Conservation (phyloP, 2,113 vertebrate genomes). For the Mustela nigripes region DNA sequence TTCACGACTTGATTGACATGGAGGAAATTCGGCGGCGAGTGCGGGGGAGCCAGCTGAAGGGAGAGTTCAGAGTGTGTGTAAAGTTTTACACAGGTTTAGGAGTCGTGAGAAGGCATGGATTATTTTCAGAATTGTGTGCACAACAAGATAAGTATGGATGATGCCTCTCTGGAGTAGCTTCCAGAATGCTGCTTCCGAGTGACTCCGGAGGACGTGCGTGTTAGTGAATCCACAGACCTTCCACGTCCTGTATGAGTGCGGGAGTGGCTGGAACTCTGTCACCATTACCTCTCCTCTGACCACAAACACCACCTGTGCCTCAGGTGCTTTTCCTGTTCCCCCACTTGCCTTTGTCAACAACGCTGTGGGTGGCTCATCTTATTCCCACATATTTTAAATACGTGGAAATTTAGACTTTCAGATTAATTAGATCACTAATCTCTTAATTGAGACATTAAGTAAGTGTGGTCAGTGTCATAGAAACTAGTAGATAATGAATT, state of each 20-base stretch:
- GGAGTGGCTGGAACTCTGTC: rapidly evolving
- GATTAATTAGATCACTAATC: neutral
- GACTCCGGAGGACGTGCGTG: neutral
- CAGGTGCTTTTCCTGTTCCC: neutral
- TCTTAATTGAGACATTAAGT: neutral
- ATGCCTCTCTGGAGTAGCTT: neutral
- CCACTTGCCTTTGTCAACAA: neutral
- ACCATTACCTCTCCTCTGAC: neutral
- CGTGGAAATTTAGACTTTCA: neutral
- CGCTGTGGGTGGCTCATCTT: neutral
- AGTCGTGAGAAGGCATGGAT: neutral
- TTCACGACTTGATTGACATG: neutral
- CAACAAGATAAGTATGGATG: neutral
- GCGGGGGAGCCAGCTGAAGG: neutral
- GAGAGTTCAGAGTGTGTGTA: neutral
- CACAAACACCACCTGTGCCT: rapidly evolving
- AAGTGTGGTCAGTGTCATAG: neutral
- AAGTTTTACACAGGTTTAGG: neutral
- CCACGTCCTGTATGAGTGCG: rapidly evolving
- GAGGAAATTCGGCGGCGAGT: neutral
- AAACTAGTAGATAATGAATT: neutral
- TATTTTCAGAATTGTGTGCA: neutral
- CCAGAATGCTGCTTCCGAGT: neutral
- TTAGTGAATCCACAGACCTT: neutral
- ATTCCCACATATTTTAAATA: neutral